Evolutionary conservation across 2,113 vertebrate genomes (phyloP), one percentile per base, ranked within the genome.

Genomic region (Entomyzon cyanotis): DNA sequence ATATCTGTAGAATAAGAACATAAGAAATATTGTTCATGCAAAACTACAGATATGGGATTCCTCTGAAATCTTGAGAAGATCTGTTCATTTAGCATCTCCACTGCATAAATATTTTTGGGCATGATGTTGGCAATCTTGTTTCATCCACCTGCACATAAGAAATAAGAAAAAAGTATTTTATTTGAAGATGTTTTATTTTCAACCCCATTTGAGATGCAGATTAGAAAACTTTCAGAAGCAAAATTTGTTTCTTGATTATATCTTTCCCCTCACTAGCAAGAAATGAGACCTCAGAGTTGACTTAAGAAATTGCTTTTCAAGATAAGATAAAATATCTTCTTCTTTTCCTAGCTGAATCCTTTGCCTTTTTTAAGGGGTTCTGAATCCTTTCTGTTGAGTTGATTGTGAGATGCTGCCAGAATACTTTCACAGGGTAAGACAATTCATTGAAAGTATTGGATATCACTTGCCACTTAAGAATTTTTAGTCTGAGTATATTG

Each of bases 31-130:
- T 50, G 21, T 50, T 59, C 3, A 12, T 63, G 10, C 9, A 63
- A 64, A 90, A 62, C 17, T 67, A 39, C 9, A 0, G 0, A 18
- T 49, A 15, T 0, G 3, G 21, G 12, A 19, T 69, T 96, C 77
- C 46, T 28, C 31, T 77, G 59, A 42, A 69, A 59, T 58, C 24
- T 56, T 63, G 8, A 75, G 68, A 87, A 87, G 53, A 10, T 20
- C 24, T 20, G 15, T 65, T 71, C 21, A 23, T 81, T 94, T 76
- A 76, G 30, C 27, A 69, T 70, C 39, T 74, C 16, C 24, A 47
- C 10, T 67, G 19, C 3, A 3, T 75, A 35, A 58, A 16, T 88
- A 28, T 81, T 84, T 94, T 76, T 93, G 23, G 31, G 2, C 1
- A 0, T 59, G 41, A 58, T 77, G 16, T 42, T 78, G 30, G 7